These are phyloP conservation scores for Gallinago paraguaiae DNA, from an alignment of 2,113 vertebrate genomes.

Conservation along the genomic window DNA sequence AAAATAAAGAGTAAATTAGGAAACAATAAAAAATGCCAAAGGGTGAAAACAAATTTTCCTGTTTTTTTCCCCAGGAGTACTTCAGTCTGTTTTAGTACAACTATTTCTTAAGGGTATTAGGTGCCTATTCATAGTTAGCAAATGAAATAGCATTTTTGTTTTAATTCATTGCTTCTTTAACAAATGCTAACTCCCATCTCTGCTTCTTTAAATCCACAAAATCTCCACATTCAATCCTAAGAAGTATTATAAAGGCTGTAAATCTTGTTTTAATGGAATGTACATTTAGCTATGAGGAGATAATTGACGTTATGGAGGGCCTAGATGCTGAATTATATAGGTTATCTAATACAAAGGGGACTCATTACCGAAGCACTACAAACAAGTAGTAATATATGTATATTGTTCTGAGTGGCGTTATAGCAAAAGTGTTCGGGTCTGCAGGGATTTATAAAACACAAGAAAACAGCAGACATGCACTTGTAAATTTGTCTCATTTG, in stretches of 20 bases:
- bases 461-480: slow-evolving; percentile 86
- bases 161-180: slow-evolving; percentile 63
- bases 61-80: not conserved
- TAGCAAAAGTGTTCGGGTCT: slow-evolving; percentile 80
- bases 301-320: slow-evolving; percentile 81
- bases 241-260: slow-evolving; percentile 73
- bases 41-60: slow-evolving; percentile 44
- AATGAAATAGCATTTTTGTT: slow-evolving; percentile 63
- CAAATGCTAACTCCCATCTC: slow-evolving; percentile 49
- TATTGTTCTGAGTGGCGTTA: slow-evolving; percentile 83
- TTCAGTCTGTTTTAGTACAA: not conserved
- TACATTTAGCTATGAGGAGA: slow-evolving; percentile 80
- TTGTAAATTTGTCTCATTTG: slow-evolving; percentile 88
- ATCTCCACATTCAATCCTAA: slow-evolving; percentile 67
- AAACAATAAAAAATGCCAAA: slow-evolving; percentile 50
- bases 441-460: slow-evolving; percentile 81
- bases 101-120: slow-evolving; percentile 53
- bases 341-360: slow-evolving; percentile 84
- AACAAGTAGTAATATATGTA: slow-evolving; percentile 84
- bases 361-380: slow-evolving; percentile 82
- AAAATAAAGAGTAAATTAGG: slow-evolving; percentile 36
- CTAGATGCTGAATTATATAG: slow-evolving; percentile 76
- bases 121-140: slow-evolving; percentile 51
- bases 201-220: slow-evolving; percentile 74
- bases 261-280: slow-evolving; percentile 81